Evolutionary conservation across 2,888 invertebrate species (phyloP), one percentile per base, ranked within the genome.

Genomic region (Cheilosia impressa): DNA sequence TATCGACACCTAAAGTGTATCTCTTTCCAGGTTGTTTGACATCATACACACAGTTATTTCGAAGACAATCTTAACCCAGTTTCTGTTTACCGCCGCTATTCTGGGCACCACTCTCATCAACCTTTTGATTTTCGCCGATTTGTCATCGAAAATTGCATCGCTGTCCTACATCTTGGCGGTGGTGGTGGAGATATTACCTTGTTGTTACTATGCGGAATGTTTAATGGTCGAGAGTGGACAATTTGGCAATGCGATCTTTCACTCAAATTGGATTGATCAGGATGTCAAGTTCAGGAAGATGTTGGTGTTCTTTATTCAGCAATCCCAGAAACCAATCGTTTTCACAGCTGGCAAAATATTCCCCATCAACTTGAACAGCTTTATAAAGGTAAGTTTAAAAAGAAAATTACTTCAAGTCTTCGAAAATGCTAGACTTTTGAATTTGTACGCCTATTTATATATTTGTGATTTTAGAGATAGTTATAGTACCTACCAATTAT

Each of bases 41-140:
- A 84, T 73, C 27, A 75, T 88, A 2, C 73, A 80, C 7, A 78
- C 87, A 1, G 80, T 88, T 9, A 88, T 89, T 50, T 89, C 89
- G 43, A 65, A 72, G 4, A 89, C 89, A 27, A 87, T 89, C 2
- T 89, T 89, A 41, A 80, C 88, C 2, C 88, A 88, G 83, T 89
- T 89, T 66, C 19, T 88, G 10, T 87, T 88, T 10, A 87, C 88
- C 2, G 88, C 88, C 22, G 76, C 73, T 10, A 87, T 89, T 10
- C 63, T 88, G 43, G 85, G 89, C 62, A 85, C 77, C 15, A 88
- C 88, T 6, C 63, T 88, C 65, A 88, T 88, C 15, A 89, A 89
- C 10, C 87, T 89, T 22, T 75, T 88, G 19, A 84, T 89, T 4
- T 89, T 88, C 38, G 88, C 87, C 2, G 83, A 88, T 27, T 75